Percentiles rank a stretch among this genome's conserved stretches.
Conservation (phyloP, 2,113 vertebrate species). For the Rattus rattus region DNA sequence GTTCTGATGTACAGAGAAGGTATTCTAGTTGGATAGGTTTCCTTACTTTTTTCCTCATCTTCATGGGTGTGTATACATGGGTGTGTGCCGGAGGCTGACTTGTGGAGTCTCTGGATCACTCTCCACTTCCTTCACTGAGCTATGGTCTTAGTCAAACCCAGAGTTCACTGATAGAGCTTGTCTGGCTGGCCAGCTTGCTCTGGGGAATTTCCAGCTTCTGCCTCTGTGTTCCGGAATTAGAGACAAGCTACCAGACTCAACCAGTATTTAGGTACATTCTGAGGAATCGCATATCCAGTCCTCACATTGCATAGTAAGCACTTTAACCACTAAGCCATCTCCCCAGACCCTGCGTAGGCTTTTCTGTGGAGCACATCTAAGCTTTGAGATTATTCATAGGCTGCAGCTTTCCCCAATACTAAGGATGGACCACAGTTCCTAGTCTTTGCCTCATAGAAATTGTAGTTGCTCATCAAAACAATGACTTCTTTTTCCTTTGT, state of each 20-base stretch:
- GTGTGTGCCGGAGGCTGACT: neutral
- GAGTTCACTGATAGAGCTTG: neutral
- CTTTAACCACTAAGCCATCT: neutral
- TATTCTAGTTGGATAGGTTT: constrained; percentile 41
- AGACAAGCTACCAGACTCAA: too few relatives aligned
- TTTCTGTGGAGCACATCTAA: neutral
- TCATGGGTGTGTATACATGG: neutral
- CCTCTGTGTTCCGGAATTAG: neutral
- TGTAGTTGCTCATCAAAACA: constrained; percentile 15
- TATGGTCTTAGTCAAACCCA: neutral
- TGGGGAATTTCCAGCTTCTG: neutral
- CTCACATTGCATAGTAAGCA: neutral
- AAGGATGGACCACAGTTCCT: neutral
- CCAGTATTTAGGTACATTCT: neutral
- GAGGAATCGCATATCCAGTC: neutral
- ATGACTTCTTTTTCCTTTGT: constrained; percentile 56
- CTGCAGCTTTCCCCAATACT: neutral
- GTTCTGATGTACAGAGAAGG: neutral
- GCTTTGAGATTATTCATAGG: constrained; percentile 1
- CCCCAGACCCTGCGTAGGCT: neutral
- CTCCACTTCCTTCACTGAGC: neutral
- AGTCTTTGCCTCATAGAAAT: constrained; percentile 29
- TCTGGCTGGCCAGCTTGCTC: neutral
- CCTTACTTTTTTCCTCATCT: neutral
- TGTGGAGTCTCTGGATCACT: neutral